Percentiles rank a stretch among this genome's conserved stretches.
Conservation (phyloP, 2,113 vertebrate species). For the Malurus alboscapulatus region DNA sequence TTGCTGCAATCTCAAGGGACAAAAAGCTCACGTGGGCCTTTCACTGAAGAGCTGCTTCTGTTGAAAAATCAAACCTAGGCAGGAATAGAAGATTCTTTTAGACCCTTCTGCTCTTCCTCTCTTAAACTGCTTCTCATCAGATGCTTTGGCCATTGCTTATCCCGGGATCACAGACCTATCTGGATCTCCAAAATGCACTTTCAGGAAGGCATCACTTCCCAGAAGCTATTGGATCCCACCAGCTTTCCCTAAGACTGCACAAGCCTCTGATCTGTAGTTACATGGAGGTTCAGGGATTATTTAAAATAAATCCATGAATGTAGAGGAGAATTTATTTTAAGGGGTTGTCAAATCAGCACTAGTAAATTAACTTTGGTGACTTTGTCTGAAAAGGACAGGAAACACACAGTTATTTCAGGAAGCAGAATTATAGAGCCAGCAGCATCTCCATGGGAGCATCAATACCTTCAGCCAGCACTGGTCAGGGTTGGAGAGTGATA, state of each 20-base stretch:
- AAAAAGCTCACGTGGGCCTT: neutral
- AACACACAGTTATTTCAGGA: neutral
- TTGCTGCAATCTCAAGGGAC: neutral
- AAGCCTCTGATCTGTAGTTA: neutral
- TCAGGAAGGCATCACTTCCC: neutral
- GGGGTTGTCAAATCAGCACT: neutral
- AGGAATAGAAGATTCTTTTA: neutral
- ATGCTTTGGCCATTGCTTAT: neutral
- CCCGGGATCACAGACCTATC: neutral
- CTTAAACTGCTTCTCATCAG: neutral
- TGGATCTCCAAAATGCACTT: neutral
- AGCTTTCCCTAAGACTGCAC: neutral
- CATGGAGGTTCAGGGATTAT: neutral
- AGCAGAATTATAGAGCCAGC: neutral
- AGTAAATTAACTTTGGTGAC: neutral
- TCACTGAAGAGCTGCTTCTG: neutral
- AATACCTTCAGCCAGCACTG: neutral
- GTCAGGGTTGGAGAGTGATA: neutral
- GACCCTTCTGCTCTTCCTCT: neutral
- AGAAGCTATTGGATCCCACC: neutral
- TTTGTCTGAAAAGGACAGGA: neutral
- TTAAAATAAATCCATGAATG: neutral
- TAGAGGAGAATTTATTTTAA: neutral
- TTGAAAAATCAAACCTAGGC: neutral
- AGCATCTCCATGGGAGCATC: neutral